phyloP scores from a whole-genome alignment of 1,140 invertebrate species.

The Carcinoscorpius rotundicauda region DNA sequence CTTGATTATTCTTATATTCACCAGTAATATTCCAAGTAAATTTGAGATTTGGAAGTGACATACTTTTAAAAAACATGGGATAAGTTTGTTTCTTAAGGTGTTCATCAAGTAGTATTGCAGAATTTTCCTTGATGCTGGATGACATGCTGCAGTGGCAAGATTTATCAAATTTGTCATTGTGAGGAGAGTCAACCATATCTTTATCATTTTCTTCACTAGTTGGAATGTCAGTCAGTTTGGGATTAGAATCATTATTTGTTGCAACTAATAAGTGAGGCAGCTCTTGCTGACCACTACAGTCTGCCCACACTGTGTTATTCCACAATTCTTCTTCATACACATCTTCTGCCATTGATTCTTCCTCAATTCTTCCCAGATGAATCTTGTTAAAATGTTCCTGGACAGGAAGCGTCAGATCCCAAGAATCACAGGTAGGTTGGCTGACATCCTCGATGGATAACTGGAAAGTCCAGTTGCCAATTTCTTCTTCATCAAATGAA shows the following conservation, averaged over 20 bases:
- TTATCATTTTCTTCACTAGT: too few relatives aligned
- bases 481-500: slow-evolving; percentile 56
- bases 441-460: slow-evolving; percentile 48
- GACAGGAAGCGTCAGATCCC: background rate
- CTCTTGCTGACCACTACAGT: background rate
- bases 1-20: too few relatives aligned
- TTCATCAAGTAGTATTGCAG: too few relatives aligned
- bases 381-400: background rate
- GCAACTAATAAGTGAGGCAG: slow-evolving; percentile 27
- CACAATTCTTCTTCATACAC: slow-evolving; percentile 1
- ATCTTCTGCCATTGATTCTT: background rate
- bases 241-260: slow-evolving; percentile 38
- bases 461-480: slow-evolving; percentile 65
- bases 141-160: too few relatives aligned
- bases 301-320: background rate
- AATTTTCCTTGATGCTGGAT: too few relatives aligned
- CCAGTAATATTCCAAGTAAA: too few relatives aligned
- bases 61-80: background rate
- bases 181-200: too few relatives aligned
- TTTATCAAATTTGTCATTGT: too few relatives aligned
- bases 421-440: background rate
- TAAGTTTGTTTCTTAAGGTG: background rate
- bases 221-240: too few relatives aligned
- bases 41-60: too few relatives aligned
- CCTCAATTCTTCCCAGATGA: background rate